These are phyloP conservation scores for Umimayanthus kanabou DNA, from an alignment of 92 coral and sea anemone genomes.

Conservation along the genomic window DNA sequence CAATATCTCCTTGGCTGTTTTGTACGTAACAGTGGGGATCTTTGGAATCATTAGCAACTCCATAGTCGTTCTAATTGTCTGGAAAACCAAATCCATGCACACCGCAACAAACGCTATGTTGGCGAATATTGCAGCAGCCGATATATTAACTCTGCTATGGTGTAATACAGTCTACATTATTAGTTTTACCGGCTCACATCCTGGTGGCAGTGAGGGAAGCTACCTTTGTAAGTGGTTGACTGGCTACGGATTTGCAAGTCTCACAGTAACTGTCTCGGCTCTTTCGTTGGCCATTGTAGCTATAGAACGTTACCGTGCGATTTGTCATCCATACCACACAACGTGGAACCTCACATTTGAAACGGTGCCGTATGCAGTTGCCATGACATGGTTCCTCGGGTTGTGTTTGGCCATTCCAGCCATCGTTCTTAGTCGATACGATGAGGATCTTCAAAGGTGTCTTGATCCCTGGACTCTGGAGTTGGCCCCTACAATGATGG, in stretches of 20 bases:
- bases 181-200: neutral
- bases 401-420: constrained; percentile 7
- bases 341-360: neutral
- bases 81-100: constrained; percentile 8
- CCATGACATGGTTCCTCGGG: neutral
- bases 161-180: neutral
- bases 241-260: neutral
- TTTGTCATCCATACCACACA: neutral
- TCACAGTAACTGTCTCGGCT: neutral
- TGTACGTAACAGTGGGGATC: neutral
- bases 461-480: neutral
- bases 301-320: neutral
- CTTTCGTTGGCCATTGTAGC: constrained; percentile 7
- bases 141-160: neutral
- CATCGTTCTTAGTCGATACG: neutral
- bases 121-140: constrained; percentile 12
- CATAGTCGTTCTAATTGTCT: neutral
- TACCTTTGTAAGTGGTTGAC: constrained; percentile 1
- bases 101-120: neutral
- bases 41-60: constrained; percentile 2
- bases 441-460: neutral
- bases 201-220: neutral
- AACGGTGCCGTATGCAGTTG: constrained; percentile 7
- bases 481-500: neutral
- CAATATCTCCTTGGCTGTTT: neutral